Evolutionary conservation across 2,888 invertebrate species (phyloP).

Genomic region (Pediacus dermestoides): DNA sequence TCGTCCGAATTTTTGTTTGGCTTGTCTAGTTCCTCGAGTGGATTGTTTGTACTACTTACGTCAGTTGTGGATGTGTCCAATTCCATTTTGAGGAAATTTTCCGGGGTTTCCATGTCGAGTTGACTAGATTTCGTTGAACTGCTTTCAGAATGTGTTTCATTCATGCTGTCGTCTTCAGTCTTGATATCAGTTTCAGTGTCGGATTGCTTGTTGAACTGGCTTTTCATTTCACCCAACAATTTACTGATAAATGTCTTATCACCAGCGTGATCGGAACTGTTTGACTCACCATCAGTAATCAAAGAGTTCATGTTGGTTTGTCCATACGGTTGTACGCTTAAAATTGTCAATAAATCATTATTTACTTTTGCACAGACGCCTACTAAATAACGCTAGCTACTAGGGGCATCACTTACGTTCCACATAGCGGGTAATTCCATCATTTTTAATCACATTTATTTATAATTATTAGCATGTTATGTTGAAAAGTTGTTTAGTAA

Average conservation of each 20-base stretch:
- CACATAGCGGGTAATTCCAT: no score
- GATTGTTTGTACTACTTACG: constrained; percentile 14
- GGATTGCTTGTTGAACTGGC: constrained; percentile 41
- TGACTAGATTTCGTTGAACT: constrained; percentile 12
- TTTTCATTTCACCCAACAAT: constrained; percentile 46
- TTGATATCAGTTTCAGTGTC: background rate
- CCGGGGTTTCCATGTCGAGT: background rate
- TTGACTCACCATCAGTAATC: constrained; percentile 5
- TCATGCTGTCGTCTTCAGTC: constrained; percentile 8
- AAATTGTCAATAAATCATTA: no score
- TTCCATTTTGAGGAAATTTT: constrained; percentile 14
- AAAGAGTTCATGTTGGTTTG: constrained; percentile 10
- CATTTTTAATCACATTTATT: no score
- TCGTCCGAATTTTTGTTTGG: constrained; percentile 18
- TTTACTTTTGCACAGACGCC: no score
- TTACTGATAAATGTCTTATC: constrained; percentile 37
- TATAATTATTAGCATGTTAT: no score
- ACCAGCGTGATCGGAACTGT: constrained; percentile 13
- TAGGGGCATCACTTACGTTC: no score
- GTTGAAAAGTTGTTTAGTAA: no score
- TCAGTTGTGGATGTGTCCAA: constrained; percentile 20
- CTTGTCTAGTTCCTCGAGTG: constrained; percentile 9
- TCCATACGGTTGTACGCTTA: constrained; percentile 2
- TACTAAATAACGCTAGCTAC: no score
- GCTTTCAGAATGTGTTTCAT: constrained; percentile 4